Conservation (phyloP, 2,797 vertebrate species). For the Galagoides demidoff region DNA sequence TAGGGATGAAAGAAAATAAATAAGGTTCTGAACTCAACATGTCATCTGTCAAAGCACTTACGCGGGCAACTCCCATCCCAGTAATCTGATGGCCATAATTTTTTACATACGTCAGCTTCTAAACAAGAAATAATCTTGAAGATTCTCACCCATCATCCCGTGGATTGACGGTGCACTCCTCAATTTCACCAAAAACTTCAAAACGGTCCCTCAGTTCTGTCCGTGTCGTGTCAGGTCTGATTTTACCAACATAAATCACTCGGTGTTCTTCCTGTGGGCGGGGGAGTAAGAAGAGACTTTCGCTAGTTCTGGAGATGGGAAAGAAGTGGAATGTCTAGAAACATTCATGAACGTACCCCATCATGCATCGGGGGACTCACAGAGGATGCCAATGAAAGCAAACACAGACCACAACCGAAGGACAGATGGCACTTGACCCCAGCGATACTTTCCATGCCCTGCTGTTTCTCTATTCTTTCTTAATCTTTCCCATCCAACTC, state of each 20-base stretch:
- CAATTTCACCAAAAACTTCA: conserved; percentile 99
- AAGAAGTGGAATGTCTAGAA: conserved; percentile 20
- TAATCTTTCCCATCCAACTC: neutral
- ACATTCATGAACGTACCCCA: neutral
- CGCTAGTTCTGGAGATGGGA: neutral
- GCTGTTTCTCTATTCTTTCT: neutral
- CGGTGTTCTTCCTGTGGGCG: conserved; percentile 95
- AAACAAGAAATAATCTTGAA: conserved; percentile 84
- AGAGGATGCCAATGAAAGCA: neutral
- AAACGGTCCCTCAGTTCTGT: conserved; percentile 97
- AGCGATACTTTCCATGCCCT: neutral
- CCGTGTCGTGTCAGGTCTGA: conserved; percentile 95
- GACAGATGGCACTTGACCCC: neutral
- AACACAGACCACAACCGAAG: neutral
- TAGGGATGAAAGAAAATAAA: conserved; percentile 87
- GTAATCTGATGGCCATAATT: conserved; percentile 75
- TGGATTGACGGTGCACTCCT: conserved; percentile 98
- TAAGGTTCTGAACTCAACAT: conserved; percentile 86
- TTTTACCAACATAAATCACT: conserved; percentile 97
- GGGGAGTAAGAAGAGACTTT: conserved; percentile 65
- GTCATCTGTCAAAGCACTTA: conserved; percentile 86
- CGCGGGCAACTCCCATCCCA: conserved; percentile 79
- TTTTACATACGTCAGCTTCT: conserved; percentile 82
- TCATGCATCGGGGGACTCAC: neutral
- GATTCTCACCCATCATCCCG: conserved; percentile 96